Conservation (phyloP, 1,140 invertebrate species). For the Drosophila nebulosa region DNA sequence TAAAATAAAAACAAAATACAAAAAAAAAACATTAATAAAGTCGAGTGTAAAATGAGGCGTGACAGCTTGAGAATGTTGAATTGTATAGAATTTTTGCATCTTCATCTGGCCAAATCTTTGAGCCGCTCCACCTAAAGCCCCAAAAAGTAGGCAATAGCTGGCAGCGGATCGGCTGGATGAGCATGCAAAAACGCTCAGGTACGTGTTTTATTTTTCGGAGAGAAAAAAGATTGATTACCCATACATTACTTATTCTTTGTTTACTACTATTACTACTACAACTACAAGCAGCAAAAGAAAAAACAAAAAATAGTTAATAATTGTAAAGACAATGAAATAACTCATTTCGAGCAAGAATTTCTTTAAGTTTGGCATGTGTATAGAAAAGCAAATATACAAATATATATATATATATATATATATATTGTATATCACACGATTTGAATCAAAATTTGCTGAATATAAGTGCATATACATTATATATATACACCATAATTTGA, state of each 20-base stretch:
- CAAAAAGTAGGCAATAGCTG: neutral
- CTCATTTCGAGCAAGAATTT: slow-evolving; percentile 19
- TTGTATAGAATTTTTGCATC: slow-evolving; percentile 75
- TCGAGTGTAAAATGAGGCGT: slow-evolving; percentile 65
- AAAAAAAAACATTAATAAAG: neutral
- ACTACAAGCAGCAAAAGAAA: slow-evolving; percentile 72
- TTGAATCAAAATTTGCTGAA: slow-evolving; percentile 78
- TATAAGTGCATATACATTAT: slow-evolving; percentile 67
- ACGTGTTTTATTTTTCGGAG: slow-evolving; percentile 82
- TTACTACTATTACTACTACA: slow-evolving; percentile 19
- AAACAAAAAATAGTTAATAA: slow-evolving; percentile 28
- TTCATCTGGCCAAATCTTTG: slow-evolving; percentile 24
- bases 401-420: slow-evolving; percentile 52
- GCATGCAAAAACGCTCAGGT: slow-evolving; percentile 79
- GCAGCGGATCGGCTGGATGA: neutral
- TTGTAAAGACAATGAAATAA: slow-evolving; percentile 46
- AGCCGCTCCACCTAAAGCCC: neutral
- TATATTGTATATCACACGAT: slow-evolving; percentile 57
- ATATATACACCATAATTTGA: slow-evolving; percentile 55
- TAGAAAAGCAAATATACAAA: slow-evolving; percentile 45
- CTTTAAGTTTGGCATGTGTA: slow-evolving; percentile 52
- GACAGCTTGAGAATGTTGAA: slow-evolving; percentile 78
- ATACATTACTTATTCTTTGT: slow-evolving; percentile 79
- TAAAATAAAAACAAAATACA: slow-evolving; percentile 76
- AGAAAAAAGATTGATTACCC: slow-evolving; percentile 85